Evolutionary conservation across 1,140 invertebrate species (phyloP), one percentile per base, ranked within the genome.

Genomic region (Drosophila sp.): DNA sequence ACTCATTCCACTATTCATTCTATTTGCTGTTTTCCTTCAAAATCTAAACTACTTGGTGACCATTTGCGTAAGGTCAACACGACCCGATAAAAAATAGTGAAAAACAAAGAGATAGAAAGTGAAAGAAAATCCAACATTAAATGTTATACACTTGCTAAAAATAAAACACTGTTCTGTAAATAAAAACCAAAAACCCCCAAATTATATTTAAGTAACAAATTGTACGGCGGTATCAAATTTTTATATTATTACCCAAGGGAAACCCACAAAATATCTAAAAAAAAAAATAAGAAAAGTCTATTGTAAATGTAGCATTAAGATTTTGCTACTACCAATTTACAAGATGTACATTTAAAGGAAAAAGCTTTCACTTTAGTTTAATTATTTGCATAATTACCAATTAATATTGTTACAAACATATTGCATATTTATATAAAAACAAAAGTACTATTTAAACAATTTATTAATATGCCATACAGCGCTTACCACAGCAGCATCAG

Each of bases 271-370:
- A 43, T 54, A 64, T 41, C 50, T 43, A 53, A 8, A 38, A 34
- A 54, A 50, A 63, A 45, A 63, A 76, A 53, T 27, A 34, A 54
- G 41, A 63, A 45, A 63, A 76, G 53, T 27, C 67, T 76, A 87
- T 59, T 87, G 83, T 87, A 82, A 77, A 89, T 71, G 83, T 89
- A 89, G 84, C 76, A 72, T 13, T 89, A 89, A 83, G 83, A 56
- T 89, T 89, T 89, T 89, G 84, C 83, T 89, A 89, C 83, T 89
- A 89, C 80, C 86, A 89, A 83, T 87, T 83, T 87, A 87, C 82
- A 87, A 72, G 66, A 80, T 89, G 83, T 87, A 87, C 74, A 87
- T 89, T 89, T 76, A 75, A 89, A 74, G 79, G 83, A 89, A 66
- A 87, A 87, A 89, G 83, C 83, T 87, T 89, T 87, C 79, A 87